Evolutionary conservation across 2,888 invertebrate genomes (phyloP).

Genomic region (Abrostola triplasia): DNA sequence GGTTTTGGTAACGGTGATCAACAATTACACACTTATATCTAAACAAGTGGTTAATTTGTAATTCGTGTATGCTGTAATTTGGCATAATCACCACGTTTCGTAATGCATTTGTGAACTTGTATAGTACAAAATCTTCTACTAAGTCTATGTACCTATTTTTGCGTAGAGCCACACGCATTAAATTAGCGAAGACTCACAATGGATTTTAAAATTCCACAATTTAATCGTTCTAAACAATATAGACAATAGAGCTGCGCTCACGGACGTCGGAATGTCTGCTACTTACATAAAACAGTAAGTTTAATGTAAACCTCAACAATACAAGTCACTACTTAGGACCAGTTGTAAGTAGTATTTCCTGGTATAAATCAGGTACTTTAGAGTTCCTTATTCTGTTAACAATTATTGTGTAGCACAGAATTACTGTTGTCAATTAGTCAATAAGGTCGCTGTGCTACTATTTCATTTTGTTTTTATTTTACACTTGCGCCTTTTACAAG

Average conservation of each 20-base stretch:
- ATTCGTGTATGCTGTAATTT: background rate
- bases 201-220: slow-evolving; percentile 36
- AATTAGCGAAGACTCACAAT: slow-evolving; percentile 15
- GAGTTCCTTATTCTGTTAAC: slow-evolving; percentile 9
- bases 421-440: slow-evolving; percentile 16
- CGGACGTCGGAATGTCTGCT: slow-evolving; percentile 16
- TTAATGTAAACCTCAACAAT: slow-evolving; percentile 31
- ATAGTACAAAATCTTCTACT: background rate
- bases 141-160: background rate
- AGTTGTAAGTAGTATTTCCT: slow-evolving; percentile 30
- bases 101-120: too few species aligned
- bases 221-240: slow-evolving; percentile 22
- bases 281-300: slow-evolving; percentile 17
- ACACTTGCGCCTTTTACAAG: too few species aligned
- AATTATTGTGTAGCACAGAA: slow-evolving; percentile 8
- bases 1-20: too few species aligned
- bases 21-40: too few species aligned
- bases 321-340: slow-evolving; percentile 21
- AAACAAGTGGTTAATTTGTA: too few species aligned
- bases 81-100: background rate
- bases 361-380: slow-evolving; percentile 20
- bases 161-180: background rate
- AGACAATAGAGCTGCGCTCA: slow-evolving; percentile 27
- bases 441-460: background rate
- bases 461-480: background rate